Evolutionary conservation across 2,888 invertebrate species (phyloP).

Genomic region (Oligia strigilis): DNA sequence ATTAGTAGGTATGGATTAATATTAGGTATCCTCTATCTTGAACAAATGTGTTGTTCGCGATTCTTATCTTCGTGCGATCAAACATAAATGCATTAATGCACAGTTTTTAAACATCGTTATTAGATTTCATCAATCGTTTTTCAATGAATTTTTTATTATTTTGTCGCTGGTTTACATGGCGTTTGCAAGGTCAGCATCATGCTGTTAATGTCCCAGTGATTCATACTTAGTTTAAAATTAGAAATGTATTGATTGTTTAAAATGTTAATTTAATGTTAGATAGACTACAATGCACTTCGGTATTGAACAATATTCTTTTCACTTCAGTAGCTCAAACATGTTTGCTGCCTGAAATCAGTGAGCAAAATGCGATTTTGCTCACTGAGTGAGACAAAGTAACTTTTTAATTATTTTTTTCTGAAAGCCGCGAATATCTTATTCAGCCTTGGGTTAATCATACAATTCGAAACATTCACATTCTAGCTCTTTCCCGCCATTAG

Average conservation of each 20-base stretch:
- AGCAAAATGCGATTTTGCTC: too few relatives aligned
- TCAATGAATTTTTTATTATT: not conserved
- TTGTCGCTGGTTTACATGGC: not conserved
- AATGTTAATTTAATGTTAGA: not conserved
- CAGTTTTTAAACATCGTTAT: not conserved
- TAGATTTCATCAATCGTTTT: slow-evolving; percentile 19
- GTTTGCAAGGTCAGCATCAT: slow-evolving; percentile 25
- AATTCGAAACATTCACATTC: too few relatives aligned
- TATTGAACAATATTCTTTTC: not conserved
- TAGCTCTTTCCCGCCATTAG: too few relatives aligned
- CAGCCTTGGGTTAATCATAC: too few relatives aligned
- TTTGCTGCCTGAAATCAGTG: too few relatives aligned
- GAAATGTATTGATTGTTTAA: not conserved
- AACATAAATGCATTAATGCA: slow-evolving; percentile 4
- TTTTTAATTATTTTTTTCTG: too few relatives aligned
- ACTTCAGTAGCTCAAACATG: too few relatives aligned
- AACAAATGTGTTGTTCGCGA: not conserved
- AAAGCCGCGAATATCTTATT: too few relatives aligned
- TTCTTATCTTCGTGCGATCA: slow-evolving; percentile 4
- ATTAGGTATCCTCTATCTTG: not conserved
- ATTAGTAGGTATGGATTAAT: slow-evolving; percentile 2
- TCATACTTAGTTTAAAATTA: slow-evolving; percentile 2
- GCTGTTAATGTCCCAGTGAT: not conserved
- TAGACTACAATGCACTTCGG: not conserved
- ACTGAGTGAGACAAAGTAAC: too few relatives aligned